Conservation (phyloP, 2,797 vertebrate genomes). For the Falco naumanni region DNA sequence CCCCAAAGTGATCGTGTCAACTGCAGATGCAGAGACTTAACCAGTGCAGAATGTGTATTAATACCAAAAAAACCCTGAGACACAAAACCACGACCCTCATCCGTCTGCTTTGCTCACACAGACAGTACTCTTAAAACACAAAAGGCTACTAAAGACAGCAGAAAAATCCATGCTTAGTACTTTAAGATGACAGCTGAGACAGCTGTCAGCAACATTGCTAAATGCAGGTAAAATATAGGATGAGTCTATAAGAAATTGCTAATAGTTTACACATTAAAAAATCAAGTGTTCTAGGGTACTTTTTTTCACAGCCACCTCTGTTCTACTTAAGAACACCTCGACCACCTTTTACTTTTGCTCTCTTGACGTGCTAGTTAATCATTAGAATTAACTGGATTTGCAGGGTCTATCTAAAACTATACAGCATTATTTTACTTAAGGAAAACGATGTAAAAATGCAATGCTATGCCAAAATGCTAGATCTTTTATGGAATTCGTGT, state of each 20-base stretch:
- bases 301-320: neutral
- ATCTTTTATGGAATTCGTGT: rapidly evolving
- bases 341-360: neutral
- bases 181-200: neutral
- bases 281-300: neutral
- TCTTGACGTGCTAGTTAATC: neutral
- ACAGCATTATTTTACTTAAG: neutral
- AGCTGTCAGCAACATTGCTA: neutral
- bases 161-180: neutral
- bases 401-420: neutral
- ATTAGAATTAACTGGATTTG: neutral
- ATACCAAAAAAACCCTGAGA: neutral
- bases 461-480: neutral
- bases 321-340: neutral
- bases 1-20: neutral
- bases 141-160: conserved; percentile 4
- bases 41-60: neutral
- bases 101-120: neutral
- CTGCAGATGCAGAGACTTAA: neutral
- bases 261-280: neutral
- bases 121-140: neutral
- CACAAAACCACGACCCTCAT: neutral
- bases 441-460: neutral
- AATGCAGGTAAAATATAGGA: neutral
- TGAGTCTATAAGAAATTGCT: neutral